Evolutionary conservation across 1,140 invertebrate genomes (phyloP).

Genomic region (Oscheius sp.): DNA sequence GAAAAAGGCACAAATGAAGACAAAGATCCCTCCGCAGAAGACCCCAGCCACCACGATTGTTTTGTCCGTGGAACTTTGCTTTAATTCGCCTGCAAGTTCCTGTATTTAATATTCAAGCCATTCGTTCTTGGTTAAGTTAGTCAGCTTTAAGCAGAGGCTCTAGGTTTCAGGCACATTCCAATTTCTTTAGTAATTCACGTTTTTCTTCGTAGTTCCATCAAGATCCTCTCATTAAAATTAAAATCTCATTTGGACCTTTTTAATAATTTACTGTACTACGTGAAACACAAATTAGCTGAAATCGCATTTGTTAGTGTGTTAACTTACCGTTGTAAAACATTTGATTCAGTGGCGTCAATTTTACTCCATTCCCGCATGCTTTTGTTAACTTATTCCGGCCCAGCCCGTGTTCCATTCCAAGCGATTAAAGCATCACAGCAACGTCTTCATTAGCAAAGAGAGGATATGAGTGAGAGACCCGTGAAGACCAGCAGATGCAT

Average conservation of each 20-base stretch:
- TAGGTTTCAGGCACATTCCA: no score
- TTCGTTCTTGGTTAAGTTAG: neutral
- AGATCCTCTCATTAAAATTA: neutral
- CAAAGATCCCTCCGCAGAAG: conserved; percentile 53
- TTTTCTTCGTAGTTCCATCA: neutral
- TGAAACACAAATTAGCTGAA: no score
- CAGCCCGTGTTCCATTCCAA: no score
- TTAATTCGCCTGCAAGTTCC: conserved; percentile 45
- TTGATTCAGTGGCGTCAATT: no score
- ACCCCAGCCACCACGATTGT: conserved; percentile 55
- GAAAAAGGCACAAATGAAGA: conserved; percentile 56
- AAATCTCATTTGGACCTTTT: conserved; percentile 21
- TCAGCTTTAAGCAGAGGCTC: neutral
- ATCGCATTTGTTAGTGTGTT: no score
- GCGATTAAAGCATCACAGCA: neutral
- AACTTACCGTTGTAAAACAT: no score
- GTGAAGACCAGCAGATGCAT: neutral
- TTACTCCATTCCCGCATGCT: no score
- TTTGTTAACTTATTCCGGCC: no score
- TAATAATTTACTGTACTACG: neutral
- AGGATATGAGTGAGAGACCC: neutral
- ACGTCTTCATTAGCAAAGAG: neutral
- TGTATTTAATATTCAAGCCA: neutral
- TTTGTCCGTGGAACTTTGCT: conserved; percentile 46
- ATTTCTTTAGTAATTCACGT: no score